Evolutionary conservation across 2,797 vertebrate genomes (phyloP).

Genomic region (Parauchenoglanis ngamensis): DNA sequence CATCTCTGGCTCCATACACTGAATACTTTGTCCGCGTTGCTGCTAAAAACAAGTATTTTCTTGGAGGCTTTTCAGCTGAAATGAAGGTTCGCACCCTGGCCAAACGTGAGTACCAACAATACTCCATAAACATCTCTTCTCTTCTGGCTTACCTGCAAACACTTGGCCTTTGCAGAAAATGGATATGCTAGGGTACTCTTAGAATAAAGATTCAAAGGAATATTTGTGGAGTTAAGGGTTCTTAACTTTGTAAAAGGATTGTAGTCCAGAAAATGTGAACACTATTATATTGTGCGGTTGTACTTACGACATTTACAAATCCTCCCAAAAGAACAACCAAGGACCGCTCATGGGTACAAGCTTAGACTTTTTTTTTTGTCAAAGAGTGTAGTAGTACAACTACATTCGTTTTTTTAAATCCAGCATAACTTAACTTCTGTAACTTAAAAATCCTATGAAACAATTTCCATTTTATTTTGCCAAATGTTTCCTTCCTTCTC

Average conservation of each 20-base stretch:
- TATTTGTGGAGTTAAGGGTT: background rate
- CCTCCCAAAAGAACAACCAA: background rate
- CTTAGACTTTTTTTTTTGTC: background rate
- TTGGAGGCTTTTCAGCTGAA: conserved; percentile 66
- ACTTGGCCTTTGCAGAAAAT: background rate
- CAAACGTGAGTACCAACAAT: conserved; percentile 65
- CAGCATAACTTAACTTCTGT: background rate
- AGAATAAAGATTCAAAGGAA: background rate
- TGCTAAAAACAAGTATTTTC: conserved; percentile 66
- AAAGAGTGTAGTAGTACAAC: background rate
- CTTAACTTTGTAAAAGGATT: background rate
- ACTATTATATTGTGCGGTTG: background rate
- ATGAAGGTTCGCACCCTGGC: conserved; percentile 63
- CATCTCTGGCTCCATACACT: conserved; percentile 67
- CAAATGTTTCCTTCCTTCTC: background rate
- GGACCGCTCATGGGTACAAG: background rate
- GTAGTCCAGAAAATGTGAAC: background rate
- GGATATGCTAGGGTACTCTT: background rate
- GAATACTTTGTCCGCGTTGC: conserved; percentile 70
- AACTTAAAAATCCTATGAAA: background rate
- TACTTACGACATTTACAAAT: background rate
- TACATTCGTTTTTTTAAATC: background rate
- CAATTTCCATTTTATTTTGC: conserved; percentile 10
- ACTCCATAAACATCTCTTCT: background rate
- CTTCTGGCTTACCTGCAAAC: background rate